Evolutionary conservation across 2,797 vertebrate species (phyloP), one percentile per base, ranked within the genome.

Genomic region (Ctenopoma kingsleyae): DNA sequence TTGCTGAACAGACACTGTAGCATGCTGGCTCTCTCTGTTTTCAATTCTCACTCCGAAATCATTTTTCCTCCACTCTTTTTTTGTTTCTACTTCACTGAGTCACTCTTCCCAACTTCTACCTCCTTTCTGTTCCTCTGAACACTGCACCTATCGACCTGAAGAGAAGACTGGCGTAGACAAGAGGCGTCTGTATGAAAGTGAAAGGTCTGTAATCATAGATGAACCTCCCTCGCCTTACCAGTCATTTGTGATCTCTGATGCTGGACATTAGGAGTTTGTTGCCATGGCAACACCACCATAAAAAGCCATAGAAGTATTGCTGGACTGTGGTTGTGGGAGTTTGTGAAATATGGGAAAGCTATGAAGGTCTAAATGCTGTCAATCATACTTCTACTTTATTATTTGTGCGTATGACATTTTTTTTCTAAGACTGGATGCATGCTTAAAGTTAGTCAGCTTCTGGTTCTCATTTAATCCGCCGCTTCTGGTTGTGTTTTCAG

Each of bases 271-370:
- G 35, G 32, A 63, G 60, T 13, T 5, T 15, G 76, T 88, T 35
- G 64, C 69, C 84, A 78, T 82, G 59, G 84, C 57, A 84, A 79
- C 80, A 3, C 38, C 48, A 44, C 17, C 60, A 59, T 68, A 19
- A 82, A 79, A 25, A 68, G 55, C 56, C 51, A 19, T n/a, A 66
- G 61, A 6, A 22, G 17, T 17, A 38, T 53, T 48, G 49, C 22
- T 35, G 20, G 47, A 46, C 50, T 47, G 51, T 47, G 40, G 54
- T 36, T 46, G 58, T 72, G 55, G 70, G 47, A 58, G 63, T 62
- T 52, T 60, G 55, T 50, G 44, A 43, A 64, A 60, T 53, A 59
- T 32, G 53, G 71, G 55, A 75, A 67, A 55, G 69, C 59, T 40
- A 32, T 48, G 38, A 54, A 64, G 46, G 50, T 8, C 20, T 44